Evolutionary conservation across 2,113 vertebrate species (phyloP).

Genomic region (Carollia perspicillata): DNA sequence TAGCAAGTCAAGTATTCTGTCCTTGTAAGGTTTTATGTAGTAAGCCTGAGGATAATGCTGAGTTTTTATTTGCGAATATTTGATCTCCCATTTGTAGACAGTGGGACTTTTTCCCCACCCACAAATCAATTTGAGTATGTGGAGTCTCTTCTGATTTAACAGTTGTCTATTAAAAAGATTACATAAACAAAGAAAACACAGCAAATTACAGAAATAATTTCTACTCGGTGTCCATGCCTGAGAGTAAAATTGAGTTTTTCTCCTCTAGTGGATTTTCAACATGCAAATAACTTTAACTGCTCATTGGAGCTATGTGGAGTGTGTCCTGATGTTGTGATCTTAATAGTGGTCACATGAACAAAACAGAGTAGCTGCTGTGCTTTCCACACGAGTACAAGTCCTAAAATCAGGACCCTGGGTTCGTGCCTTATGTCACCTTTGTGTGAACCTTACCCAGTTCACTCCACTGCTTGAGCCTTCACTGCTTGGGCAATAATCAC

Average conservation of each 20-base stretch:
- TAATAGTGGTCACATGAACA: neutral
- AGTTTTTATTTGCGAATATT: slow-evolving; percentile 33
- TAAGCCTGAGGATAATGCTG: slow-evolving; percentile 26
- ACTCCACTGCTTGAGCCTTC: neutral
- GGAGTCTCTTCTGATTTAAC: neutral
- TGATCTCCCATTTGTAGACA: neutral
- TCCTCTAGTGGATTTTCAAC: neutral
- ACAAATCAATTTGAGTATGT: neutral
- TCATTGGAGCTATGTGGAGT: neutral
- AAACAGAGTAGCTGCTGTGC: neutral
- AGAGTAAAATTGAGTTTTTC: neutral
- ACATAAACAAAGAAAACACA: neutral
- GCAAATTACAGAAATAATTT: slow-evolving; percentile 2
- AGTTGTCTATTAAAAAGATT: neutral
- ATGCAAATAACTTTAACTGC: neutral
- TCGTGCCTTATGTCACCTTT: neutral
- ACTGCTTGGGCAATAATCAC: neutral
- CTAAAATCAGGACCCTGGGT: neutral
- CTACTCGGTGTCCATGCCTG: neutral
- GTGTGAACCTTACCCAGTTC: neutral
- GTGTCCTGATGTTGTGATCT: neutral
- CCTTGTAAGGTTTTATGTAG: slow-evolving; percentile 55
- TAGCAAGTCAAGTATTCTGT: slow-evolving; percentile 61
- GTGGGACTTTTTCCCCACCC: neutral
- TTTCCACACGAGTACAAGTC: neutral